Base-by-base conservation (phyloP, 2,888 invertebrate species). In the Clanis bilineata region DNA sequence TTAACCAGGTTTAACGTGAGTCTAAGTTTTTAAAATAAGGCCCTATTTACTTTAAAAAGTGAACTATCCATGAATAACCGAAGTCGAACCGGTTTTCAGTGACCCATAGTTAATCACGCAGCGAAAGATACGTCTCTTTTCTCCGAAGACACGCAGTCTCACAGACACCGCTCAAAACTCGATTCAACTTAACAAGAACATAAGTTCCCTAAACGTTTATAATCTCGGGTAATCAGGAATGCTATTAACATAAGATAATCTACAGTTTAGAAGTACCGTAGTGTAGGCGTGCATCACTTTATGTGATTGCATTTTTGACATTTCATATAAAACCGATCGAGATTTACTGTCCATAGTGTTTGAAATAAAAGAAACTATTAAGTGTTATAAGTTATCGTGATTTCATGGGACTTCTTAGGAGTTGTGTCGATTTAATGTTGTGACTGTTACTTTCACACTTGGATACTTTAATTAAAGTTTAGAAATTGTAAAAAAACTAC, bases 161-260 rank as follows among this genome's bases (percentile, higher is more conserved):
- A 3, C 25, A 51, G 28, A 12, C 6, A 25, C 4, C 25, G 9
- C 38, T 45, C 22, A 23, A 56, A 60, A 61, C 55, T 47, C 45
- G 32, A 56, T 39, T 7, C n/a, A 18, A 38, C 21, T 28, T 58
- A 36, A 25, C 45, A 38, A 38, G 44, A 57, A 61, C 44, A 54
- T 36, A 22, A 23, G 60, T 51, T 47, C 25, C 22, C 38, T 22
- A 18, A 44, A 55, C 38, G 54, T 32, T 43, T 15, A 39, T 41
- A 44, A 58, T 54, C 54, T 43, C 15, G 22, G 38, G 44, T 55
- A 57, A 57, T 61, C 61, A 41, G 32, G 59, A 45, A 59, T 59
- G 59, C 56, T 56, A 59, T 59, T 59, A 59, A 59, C 56, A 55
- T 55, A 59, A 45, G 39, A 59, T 59, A 55, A 59, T 59, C 59